Percentiles rank a stretch among this genome's conserved stretches.
These are phyloP conservation scores for Tamias sibiricus DNA, from an alignment of 2,113 vertebrate genomes.

Conservation along the genomic window DNA sequence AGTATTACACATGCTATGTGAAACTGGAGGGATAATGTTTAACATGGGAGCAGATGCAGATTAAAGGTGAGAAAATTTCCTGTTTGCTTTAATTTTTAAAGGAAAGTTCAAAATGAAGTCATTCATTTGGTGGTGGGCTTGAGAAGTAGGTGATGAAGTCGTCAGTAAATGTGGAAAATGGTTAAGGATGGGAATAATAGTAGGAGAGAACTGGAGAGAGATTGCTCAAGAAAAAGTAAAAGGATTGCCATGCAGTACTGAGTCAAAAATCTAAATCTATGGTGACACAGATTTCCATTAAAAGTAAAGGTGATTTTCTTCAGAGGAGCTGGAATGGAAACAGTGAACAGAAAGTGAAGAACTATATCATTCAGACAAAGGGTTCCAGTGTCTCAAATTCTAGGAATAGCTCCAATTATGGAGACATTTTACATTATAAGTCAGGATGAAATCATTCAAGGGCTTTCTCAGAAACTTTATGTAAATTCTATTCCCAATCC, in stretches of 20 bases:
- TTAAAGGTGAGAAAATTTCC: not conserved
- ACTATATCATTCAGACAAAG: not conserved
- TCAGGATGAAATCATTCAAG: slow-evolving; percentile 21
- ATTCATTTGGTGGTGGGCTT: not conserved
- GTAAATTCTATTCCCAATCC: not conserved
- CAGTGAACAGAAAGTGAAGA: not conserved
- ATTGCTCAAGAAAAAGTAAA: slow-evolving; percentile 11
- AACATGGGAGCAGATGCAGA: not conserved
- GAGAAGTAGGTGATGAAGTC: not conserved
- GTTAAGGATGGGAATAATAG: slow-evolving; percentile 27
- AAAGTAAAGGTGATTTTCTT: slow-evolving; percentile 18
- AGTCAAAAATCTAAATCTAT: slow-evolving; percentile 19
- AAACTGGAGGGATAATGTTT: not conserved
- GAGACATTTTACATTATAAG: not conserved
- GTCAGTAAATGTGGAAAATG: not conserved
- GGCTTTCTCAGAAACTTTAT: slow-evolving; percentile 15
- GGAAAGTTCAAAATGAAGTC: not conserved
- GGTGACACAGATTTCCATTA: not conserved
- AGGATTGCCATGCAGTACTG: not conserved
- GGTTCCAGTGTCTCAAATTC: slow-evolving; percentile 3
- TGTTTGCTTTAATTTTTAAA: slow-evolving; percentile 34
- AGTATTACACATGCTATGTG: not conserved
- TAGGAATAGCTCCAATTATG: not conserved
- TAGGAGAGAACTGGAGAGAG: not conserved
- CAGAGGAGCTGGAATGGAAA: slow-evolving; percentile 21